phyloP scores from a whole-genome alignment of 2,888 invertebrate genomes.

The Eilema depressum region DNA sequence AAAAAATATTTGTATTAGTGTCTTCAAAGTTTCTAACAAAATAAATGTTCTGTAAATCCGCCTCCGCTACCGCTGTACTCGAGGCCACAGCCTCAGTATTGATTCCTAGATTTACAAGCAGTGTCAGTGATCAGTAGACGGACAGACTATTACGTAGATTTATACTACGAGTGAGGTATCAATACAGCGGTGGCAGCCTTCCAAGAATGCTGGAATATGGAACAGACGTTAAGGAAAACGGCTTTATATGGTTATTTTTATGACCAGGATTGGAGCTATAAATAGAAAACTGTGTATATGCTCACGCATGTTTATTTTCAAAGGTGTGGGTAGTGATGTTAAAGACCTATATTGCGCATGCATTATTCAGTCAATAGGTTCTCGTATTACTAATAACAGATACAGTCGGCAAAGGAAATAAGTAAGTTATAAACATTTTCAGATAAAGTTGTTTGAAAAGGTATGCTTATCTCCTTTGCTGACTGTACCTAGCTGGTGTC shows the following conservation, averaged over 20 bases:
- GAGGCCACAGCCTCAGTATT: slow-evolving; percentile 6
- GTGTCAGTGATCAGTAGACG: slow-evolving; percentile 13
- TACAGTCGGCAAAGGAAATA: no score
- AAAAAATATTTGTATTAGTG: no score
- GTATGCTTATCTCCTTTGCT: no score
- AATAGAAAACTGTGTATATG: slow-evolving; percentile 2
- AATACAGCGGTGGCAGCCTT: slow-evolving; percentile 38
- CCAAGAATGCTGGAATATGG: slow-evolving; percentile 53
- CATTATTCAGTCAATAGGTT: no score
- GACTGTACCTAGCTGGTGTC: no score
- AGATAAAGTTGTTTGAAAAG: no score
- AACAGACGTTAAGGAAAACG: slow-evolving; percentile 44
- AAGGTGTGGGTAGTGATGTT: background rate
- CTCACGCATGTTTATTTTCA: background rate
- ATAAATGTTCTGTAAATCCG: background rate
- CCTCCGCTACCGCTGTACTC: background rate
- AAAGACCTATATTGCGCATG: background rate
- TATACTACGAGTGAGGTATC: slow-evolving; percentile 12
- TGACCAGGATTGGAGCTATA: slow-evolving; percentile 1
- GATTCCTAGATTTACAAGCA: slow-evolving; percentile 27
- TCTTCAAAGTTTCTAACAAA: no score
- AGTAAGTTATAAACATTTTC: no score
- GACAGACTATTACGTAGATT: slow-evolving; percentile 18
- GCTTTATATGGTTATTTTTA: slow-evolving; percentile 9
- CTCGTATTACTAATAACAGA: no score